phyloP scores from a whole-genome alignment of 2,888 invertebrate species.

The Tromatobia lineatoria region DNA sequence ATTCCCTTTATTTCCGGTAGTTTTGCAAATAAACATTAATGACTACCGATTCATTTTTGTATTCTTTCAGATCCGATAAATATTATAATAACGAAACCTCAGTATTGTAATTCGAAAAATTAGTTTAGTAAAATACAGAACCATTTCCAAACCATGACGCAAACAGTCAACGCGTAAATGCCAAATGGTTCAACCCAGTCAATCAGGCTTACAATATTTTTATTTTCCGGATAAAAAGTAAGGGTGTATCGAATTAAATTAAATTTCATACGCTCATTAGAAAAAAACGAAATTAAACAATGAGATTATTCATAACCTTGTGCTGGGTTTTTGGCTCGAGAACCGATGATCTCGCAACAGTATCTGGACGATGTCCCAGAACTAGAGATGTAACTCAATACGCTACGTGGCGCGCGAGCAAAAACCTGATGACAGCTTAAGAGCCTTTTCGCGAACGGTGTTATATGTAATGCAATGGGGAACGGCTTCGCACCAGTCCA shows the following conservation, averaged over 20 bases:
- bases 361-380: conserved; percentile 32
- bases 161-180: not conserved
- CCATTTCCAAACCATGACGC: too few species aligned
- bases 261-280: not conserved
- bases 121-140: too few species aligned
- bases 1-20: too few species aligned
- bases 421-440: conserved; percentile 84
- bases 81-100: too few species aligned
- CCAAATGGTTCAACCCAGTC: not conserved
- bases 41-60: too few species aligned
- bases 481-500: conserved; percentile 20
- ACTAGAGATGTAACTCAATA: conserved; percentile 78
- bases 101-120: too few species aligned
- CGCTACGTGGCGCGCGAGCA: conserved; percentile 63
- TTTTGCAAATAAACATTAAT: too few species aligned
- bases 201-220: not conserved
- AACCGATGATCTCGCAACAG: conserved; percentile 1
- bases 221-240: not conserved
- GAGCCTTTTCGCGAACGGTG: conserved; percentile 76
- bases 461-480: conserved; percentile 39
- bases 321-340: not conserved
- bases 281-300: not conserved
- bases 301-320: not conserved
- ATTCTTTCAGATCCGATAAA: too few species aligned
- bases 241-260: not conserved